Evolutionary conservation across 1,140 invertebrate genomes (phyloP), one percentile per base, ranked within the genome.

Genomic region (Cotesia glomerata): DNA sequence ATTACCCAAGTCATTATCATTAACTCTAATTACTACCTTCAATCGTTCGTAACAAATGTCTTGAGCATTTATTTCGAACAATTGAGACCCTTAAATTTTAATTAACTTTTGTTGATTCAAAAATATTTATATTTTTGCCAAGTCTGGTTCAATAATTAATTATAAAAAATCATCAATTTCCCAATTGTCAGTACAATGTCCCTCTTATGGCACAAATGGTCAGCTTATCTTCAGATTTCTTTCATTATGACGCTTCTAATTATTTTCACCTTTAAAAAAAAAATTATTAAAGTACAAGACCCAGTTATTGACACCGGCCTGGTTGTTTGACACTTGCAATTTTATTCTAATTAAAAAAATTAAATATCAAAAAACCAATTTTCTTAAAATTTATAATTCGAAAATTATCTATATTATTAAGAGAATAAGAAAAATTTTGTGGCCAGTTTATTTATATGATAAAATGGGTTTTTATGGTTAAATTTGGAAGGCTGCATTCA

Each of bases 141-240:
- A 36, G 64, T 71, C 39, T 26, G 51, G 39, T 56, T 11, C 5
- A 64, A 45, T 56, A 45, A 45, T 45, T 45, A 45, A 45, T 45
- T 45, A n/a, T 74, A 70, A 66, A 73, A 68, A 67, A 71, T 74
- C 61, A 73, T 77, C 58, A 72, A 73, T 71, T 69, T 72, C 74
- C 75, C 49, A 51, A 52, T 69, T 76, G 61, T 72, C 34, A 49
- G 16, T 35, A 65, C 39, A 36, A 70, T 52, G 66, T 76, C 66
- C 77, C 78, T 77, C 59, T 72, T 81, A 83, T 84, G 82, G 82
- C 82, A 84, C 82, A 77, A 81, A 78, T 77, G 81, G 80, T 84
- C 76, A 83, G 77, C 79, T 79, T 76, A 77, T 68, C 65, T 73
- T 26, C 35, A 72, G 51, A 63, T 74, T 61, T 63, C 61, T 70